These are phyloP conservation scores for Teleogryllus oceanicus DNA, from an alignment of 2,888 invertebrate species.

Conservation along the genomic window DNA sequence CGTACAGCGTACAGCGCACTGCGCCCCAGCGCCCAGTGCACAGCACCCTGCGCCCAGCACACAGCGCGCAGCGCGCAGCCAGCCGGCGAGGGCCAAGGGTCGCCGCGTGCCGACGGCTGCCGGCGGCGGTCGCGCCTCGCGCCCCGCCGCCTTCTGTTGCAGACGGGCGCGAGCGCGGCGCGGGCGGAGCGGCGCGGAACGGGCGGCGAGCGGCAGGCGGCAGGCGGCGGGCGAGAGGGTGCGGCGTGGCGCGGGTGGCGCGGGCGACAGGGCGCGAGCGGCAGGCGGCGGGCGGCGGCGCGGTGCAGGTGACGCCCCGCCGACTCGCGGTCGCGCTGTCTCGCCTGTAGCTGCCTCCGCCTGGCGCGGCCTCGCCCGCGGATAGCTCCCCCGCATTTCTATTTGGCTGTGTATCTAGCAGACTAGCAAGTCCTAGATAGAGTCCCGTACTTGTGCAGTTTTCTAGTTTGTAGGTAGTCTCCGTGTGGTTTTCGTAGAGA, in stretches of 20 bases:
- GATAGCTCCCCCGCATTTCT: neutral
- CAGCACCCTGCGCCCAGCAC: neutral
- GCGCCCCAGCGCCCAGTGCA: neutral
- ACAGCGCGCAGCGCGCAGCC: neutral
- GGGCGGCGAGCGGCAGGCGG: neutral
- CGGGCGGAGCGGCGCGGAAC: neutral
- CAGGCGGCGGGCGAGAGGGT: neutral
- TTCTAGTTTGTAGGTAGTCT: neutral
- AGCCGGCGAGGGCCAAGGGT: neutral
- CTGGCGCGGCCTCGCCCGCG: neutral
- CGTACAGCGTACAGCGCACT: neutral
- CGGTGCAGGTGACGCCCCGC: neutral
- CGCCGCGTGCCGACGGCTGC: neutral
- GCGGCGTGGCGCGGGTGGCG: neutral
- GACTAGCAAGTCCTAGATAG: neutral
- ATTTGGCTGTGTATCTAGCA: neutral
- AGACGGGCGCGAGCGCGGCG: neutral
- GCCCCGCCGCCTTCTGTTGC: neutral
- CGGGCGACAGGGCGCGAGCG: neutral
- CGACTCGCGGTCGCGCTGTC: neutral
- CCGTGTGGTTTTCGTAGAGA: neutral
- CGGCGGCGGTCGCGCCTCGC: neutral
- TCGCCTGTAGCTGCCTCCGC: neutral
- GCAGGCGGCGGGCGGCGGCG: neutral
- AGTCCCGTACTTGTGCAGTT: slow-evolving; percentile 18